phyloP scores from a whole-genome alignment of 2,888 invertebrate genomes.

The Teleogryllus oceanicus region DNA sequence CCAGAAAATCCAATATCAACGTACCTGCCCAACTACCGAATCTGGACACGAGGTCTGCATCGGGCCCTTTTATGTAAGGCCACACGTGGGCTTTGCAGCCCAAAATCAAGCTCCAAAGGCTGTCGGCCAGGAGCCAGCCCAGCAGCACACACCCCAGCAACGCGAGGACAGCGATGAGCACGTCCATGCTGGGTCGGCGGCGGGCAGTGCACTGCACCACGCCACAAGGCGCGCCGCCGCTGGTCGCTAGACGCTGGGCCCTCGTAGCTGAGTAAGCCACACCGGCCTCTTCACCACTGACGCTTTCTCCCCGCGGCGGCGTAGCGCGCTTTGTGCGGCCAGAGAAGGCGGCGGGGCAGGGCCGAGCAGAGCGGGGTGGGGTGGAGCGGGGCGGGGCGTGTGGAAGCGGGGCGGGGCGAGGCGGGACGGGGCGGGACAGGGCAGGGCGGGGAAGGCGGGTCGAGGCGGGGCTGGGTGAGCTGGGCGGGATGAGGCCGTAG shows the following conservation, averaged over 20 bases:
- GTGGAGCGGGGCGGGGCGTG: not conserved
- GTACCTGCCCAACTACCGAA: slow-evolving; percentile 18
- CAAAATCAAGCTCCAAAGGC: not conserved
- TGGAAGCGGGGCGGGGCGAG: not conserved
- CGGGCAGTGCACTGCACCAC: not conserved
- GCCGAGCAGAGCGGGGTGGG: not conserved
- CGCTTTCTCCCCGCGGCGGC: not conserved
- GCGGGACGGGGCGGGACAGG: too few relatives aligned
- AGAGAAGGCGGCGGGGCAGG: not conserved
- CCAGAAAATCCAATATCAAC: not conserved
- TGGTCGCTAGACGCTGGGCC: not conserved
- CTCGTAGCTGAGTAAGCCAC: too few relatives aligned
- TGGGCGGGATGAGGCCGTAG: too few relatives aligned
- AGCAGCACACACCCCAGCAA: not conserved
- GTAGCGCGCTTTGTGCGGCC: too few relatives aligned
- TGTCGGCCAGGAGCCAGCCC: not conserved
- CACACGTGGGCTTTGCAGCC: not conserved
- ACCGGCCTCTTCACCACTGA: not conserved
- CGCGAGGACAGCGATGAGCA: not conserved
- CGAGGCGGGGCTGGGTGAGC: too few relatives aligned
- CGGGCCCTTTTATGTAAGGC: not conserved
- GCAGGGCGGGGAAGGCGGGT: too few relatives aligned
- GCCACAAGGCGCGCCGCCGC: not conserved
- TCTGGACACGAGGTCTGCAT: not conserved
- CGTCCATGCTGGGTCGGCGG: slow-evolving; percentile 12